Percentiles rank a stretch among this genome's conserved stretches.
These are phyloP conservation scores for Nasonia vitripennis DNA, from an alignment of 1,140 invertebrate genomes.

Conservation along the genomic window DNA sequence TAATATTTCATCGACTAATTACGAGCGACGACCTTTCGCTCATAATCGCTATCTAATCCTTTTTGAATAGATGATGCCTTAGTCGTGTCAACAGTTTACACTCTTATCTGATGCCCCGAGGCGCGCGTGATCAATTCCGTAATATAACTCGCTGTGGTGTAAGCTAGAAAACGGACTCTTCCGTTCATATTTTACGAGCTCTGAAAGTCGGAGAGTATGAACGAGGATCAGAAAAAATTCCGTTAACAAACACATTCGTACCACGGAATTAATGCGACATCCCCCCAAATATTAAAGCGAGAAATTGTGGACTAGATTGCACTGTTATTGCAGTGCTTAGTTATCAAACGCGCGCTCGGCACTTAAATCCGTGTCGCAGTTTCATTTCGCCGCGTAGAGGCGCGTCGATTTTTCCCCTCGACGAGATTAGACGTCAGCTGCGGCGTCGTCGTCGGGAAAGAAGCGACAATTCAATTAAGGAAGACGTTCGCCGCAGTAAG, in stretches of 20 bases:
- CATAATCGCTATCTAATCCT: neutral
- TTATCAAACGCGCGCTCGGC: neutral
- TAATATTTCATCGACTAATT: neutral
- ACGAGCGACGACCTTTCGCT: neutral
- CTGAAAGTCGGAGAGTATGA: too few species aligned
- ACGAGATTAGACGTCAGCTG: slow-evolving; percentile 20
- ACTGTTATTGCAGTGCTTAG: neutral
- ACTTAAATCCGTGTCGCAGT: neutral
- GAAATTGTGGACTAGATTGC: slow-evolving; percentile 11
- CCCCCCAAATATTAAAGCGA: neutral
- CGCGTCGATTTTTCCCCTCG: slow-evolving; percentile 14
- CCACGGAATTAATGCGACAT: neutral
- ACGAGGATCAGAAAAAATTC: too few species aligned
- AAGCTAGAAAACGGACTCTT: neutral
- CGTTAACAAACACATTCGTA: neutral
- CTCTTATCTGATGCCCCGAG: neutral
- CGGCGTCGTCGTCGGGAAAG: neutral
- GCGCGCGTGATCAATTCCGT: neutral
- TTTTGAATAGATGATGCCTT: neutral
- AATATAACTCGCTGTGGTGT: neutral
- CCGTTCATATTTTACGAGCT: neutral
- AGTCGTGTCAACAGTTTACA: neutral
- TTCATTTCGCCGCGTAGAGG: neutral
- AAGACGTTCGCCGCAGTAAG: neutral
- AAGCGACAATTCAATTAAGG: slow-evolving; percentile 34